phyloP scores from a whole-genome alignment of 2,113 vertebrate genomes.

The Cariama cristata region DNA sequence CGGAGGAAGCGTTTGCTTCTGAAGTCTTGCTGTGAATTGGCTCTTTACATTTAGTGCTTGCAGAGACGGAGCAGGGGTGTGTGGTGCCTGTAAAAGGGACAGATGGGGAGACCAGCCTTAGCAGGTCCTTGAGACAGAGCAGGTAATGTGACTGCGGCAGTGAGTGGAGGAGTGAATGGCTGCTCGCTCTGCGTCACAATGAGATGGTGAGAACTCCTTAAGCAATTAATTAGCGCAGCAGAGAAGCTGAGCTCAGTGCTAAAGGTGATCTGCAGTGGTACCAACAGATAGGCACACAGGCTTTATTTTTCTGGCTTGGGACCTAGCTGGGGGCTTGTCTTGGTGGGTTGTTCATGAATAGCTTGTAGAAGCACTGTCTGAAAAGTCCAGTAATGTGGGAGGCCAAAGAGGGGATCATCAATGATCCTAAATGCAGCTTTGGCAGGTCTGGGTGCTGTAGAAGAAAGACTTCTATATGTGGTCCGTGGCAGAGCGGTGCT shows the following conservation, averaged over 20 bases:
- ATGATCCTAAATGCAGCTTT: not conserved
- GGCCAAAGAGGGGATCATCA: not conserved
- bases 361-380: not conserved
- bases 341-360: not conserved
- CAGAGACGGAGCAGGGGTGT: not conserved
- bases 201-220: slow-evolving; percentile 46
- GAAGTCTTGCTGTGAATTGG: not conserved
- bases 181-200: slow-evolving; percentile 11
- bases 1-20: not conserved
- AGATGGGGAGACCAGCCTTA: not conserved
- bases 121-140: not conserved
- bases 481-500: not conserved
- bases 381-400: not conserved
- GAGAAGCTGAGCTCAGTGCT: slow-evolving; percentile 46
- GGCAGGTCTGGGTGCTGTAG: not conserved
- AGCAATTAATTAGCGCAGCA: slow-evolving; percentile 67
- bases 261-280: slow-evolving; percentile 10
- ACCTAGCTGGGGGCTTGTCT: not conserved
- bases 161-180: not conserved
- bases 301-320: not conserved
- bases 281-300: not conserved
- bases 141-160: slow-evolving; percentile 2
- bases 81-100: not conserved
- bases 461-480: rapidly evolving
- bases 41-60: not conserved